Percentiles rank a stretch among this genome's conserved stretches.
Conservation (phyloP, 2,888 invertebrate species). For the Netelia virgata region DNA sequence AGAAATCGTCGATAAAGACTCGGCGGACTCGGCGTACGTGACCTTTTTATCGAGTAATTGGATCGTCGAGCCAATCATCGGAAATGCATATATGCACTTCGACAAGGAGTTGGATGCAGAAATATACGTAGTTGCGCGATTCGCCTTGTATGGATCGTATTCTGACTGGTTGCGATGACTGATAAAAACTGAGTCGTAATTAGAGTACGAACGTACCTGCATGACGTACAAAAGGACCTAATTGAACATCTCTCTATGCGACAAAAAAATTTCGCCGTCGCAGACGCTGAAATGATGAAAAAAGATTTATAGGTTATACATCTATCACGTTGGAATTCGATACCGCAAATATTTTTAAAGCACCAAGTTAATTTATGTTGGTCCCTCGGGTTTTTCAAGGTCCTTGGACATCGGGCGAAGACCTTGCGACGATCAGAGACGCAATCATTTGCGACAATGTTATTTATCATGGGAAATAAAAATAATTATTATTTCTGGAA, state of each 20-base stretch:
- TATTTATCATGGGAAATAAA: too few species aligned
- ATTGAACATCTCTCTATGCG: background rate
- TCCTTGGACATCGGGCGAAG: too few species aligned
- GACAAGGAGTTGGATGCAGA: slow-evolving; percentile 44
- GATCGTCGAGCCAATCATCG: slow-evolving; percentile 59
- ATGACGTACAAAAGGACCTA: slow-evolving; percentile 24
- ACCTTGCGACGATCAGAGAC: too few species aligned
- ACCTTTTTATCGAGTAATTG: slow-evolving; percentile 61
- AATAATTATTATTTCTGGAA: too few species aligned
- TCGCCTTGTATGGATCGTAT: background rate
- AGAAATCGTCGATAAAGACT: slow-evolving; percentile 56
- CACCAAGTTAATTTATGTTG: too few species aligned
- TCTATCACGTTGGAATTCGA: too few species aligned
- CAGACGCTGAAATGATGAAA: too few species aligned
- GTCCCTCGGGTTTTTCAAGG: too few species aligned
- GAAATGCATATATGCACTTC: slow-evolving; percentile 46
- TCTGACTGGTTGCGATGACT: slow-evolving; percentile 7
- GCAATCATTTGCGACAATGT: too few species aligned
- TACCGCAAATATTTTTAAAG: too few species aligned
- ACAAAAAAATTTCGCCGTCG: too few species aligned
- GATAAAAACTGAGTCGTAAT: slow-evolving; percentile 54
- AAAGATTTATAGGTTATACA: too few species aligned
- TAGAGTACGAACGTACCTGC: slow-evolving; percentile 21
- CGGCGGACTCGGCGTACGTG: slow-evolving; percentile 19
- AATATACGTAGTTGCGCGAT: slow-evolving; percentile 19